Conservation (phyloP, 1,140 invertebrate genomes). For the Capitella teleta region DNA sequence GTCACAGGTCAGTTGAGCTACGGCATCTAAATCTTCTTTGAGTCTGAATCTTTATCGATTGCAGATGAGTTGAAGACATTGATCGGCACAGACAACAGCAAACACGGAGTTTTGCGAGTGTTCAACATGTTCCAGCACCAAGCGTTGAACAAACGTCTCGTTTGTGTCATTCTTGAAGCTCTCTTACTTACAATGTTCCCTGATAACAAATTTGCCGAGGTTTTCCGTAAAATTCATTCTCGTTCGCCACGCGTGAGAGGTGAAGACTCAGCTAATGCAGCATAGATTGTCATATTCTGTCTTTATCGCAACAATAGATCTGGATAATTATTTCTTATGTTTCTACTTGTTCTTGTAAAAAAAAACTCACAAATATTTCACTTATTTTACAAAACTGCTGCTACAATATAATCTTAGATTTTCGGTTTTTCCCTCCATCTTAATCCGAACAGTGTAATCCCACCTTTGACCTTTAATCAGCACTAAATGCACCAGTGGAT, state of each 20-base stretch:
- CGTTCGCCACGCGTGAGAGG: constrained; percentile 35
- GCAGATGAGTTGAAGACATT: constrained; percentile 81
- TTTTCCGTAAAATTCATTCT: constrained; percentile 57
- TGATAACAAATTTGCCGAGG: constrained; percentile 53
- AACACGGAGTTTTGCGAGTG: constrained; percentile 71
- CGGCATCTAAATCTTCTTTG: constrained; percentile 3
- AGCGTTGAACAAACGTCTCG: constrained; percentile 67
- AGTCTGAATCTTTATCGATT: constrained; percentile 20
- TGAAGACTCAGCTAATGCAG: too few species aligned
- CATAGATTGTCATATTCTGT: too few species aligned
- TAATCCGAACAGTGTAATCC: too few species aligned
- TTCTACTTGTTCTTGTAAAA: too few species aligned
- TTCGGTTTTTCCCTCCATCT: too few species aligned
- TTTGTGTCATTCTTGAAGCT: constrained; percentile 78
- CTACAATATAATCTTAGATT: too few species aligned
- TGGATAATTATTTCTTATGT: too few species aligned
- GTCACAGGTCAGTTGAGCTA: constrained; percentile 55
- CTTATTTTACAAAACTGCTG: too few species aligned
- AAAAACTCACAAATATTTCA: too few species aligned
- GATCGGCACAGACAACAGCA: constrained; percentile 78
- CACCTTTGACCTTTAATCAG: too few species aligned
- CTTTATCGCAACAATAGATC: too few species aligned
- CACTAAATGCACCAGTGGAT: too few species aligned
- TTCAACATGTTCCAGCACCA: constrained; percentile 78
- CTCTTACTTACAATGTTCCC: constrained; percentile 65